Percentiles rank a stretch among this genome's conserved stretches.
Evolutionary conservation across 1,140 invertebrate genomes (phyloP).

Genomic region (Drosophila eugracilis): DNA sequence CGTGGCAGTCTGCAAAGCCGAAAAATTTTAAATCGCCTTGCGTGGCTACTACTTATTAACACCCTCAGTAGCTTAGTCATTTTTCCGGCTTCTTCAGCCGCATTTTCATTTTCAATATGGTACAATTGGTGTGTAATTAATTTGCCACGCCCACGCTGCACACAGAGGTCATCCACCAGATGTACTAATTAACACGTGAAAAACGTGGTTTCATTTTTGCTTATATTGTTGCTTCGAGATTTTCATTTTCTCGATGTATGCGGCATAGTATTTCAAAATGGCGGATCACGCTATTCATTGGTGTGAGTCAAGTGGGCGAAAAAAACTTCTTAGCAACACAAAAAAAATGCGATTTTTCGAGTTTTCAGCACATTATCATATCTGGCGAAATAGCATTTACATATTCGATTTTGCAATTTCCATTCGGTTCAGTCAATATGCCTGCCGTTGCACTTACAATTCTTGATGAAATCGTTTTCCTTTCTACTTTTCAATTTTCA

Average conservation of each 20-base stretch:
- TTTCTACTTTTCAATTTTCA: constrained; percentile 5
- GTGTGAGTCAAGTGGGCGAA: constrained; percentile 49
- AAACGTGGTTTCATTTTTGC: constrained; percentile 53
- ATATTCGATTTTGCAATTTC: constrained; percentile 4
- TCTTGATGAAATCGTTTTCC: constrained; percentile 32
- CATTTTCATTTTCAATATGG: constrained; percentile 50
- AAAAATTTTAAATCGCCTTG: constrained; percentile 5
- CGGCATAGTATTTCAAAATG: constrained; percentile 70
- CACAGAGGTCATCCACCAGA: constrained; percentile 8
- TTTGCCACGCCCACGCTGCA: constrained; percentile 53
- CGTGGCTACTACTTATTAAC: constrained; percentile 1
- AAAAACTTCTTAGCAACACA: constrained; percentile 29
- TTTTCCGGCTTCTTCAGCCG: constrained; percentile 27
- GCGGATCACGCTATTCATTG: constrained; percentile 40
- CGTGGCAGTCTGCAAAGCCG: constrained; percentile 58
- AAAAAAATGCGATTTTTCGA: constrained; percentile 40
- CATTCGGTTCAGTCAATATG: constrained; percentile 36
- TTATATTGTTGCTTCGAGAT: constrained; percentile 29
- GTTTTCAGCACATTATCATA: constrained; percentile 5
- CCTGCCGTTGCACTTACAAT: constrained; percentile 31
- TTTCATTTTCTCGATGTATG: constrained; percentile 44
- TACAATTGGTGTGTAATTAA: constrained; percentile 45
- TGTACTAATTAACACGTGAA: constrained; percentile 20
- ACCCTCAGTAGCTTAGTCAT: neutral
- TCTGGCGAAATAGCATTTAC: constrained; percentile 39